Percentiles rank a stretch among this genome's conserved stretches.
These are phyloP conservation scores for Acronicta aceris DNA, from an alignment of 2,888 invertebrate genomes.

Conservation along the genomic window DNA sequence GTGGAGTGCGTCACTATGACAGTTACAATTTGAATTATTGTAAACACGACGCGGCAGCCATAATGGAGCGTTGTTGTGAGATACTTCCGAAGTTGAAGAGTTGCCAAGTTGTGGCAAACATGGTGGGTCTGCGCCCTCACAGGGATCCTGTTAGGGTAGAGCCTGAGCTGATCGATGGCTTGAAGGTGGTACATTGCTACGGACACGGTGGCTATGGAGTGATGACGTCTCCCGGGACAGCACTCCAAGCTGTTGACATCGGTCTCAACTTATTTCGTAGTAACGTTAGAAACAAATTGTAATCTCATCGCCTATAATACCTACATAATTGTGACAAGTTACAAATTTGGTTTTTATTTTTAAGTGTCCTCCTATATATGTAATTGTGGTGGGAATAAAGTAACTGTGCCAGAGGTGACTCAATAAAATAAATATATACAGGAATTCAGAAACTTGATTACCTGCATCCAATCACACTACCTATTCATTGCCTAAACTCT, in stretches of 20 bases:
- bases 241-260: constrained; percentile 92
- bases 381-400: too few species aligned
- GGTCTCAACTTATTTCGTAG: constrained; percentile 88
- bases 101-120: constrained; percentile 90
- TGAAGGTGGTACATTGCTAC: constrained; percentile 95
- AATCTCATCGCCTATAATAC: constrained; percentile 28
- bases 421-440: too few species aligned
- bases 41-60: constrained; percentile 92
- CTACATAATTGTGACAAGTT: too few species aligned
- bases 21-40: constrained; percentile 92
- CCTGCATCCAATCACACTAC: too few species aligned
- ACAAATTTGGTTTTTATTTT: too few species aligned
- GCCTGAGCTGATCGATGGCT: constrained; percentile 86
- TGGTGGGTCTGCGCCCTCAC: constrained; percentile 95
- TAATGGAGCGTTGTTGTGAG: constrained; percentile 93
- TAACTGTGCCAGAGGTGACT: too few species aligned
- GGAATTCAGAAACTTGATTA: too few species aligned
- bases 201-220: constrained; percentile 98
- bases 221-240: constrained; percentile 96
- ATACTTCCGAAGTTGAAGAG: constrained; percentile 92
- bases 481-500: too few species aligned
- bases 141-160: constrained; percentile 93
- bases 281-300: constrained; percentile 74
- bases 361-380: too few species aligned
- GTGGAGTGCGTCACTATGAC: constrained; percentile 95